Percentiles rank a stretch among this genome's conserved stretches.
These are phyloP conservation scores for Peromyscus polionotus DNA, from an alignment of 2,113 vertebrate species.

Conservation along the genomic window DNA sequence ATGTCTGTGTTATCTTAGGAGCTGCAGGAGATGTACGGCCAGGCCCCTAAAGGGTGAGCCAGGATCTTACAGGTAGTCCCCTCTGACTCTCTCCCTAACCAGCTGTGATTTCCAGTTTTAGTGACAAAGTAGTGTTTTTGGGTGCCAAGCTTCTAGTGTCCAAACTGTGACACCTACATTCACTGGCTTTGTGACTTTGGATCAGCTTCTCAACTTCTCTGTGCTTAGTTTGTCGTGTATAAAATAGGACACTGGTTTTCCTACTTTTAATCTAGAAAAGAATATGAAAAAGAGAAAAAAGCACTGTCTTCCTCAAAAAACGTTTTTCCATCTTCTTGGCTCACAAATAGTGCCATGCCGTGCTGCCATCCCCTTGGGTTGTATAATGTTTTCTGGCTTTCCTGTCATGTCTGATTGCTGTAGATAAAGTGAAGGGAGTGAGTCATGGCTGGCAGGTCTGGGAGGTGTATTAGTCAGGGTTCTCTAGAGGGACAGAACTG, in stretches of 20 bases:
- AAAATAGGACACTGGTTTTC: neutral
- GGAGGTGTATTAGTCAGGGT: neutral
- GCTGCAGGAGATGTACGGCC: neutral
- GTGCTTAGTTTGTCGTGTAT: neutral
- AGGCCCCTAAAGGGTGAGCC: neutral
- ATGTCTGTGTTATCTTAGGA: neutral
- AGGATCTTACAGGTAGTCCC: neutral
- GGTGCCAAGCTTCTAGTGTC: neutral
- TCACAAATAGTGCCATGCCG: neutral
- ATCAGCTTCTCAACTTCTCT: neutral
- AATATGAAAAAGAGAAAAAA: neutral
- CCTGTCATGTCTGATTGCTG: neutral
- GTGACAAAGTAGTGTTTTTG: neutral
- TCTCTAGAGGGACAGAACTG: neutral
- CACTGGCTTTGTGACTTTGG: neutral
- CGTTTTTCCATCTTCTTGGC: neutral
- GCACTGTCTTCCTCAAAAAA: neutral
- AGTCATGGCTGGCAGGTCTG: neutral
- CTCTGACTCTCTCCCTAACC: neutral
- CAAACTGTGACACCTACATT: neutral
- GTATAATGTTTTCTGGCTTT: neutral
- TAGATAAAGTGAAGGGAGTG: neutral
- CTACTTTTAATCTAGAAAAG: neutral
- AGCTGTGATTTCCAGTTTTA: neutral
- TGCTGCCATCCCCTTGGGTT: neutral